Evolutionary conservation across 2,888 invertebrate genomes (phyloP).

Genomic region (Willowsia nigromaculata): DNA sequence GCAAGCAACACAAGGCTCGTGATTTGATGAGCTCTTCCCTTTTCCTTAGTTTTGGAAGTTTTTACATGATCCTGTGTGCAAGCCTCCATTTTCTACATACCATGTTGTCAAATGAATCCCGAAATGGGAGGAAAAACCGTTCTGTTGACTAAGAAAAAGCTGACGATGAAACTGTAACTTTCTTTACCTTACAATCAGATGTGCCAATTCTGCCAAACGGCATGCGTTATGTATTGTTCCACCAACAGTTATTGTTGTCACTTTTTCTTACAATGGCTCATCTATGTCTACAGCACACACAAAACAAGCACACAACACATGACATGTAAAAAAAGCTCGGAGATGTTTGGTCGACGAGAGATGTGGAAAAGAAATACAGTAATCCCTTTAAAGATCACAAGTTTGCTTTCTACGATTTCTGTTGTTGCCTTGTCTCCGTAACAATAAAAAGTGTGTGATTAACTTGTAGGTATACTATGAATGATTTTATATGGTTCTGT

Average conservation of each 20-base stretch:
- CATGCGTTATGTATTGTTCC: background rate
- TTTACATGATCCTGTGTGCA: background rate
- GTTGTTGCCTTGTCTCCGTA: background rate
- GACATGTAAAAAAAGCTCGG: background rate
- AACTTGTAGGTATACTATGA: background rate
- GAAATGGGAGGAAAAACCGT: too few relatives aligned
- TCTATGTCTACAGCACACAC: background rate
- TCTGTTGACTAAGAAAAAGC: too few relatives aligned
- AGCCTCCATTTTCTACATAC: background rate
- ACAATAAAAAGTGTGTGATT: background rate
- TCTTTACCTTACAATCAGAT: background rate
- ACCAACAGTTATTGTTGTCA: conserved; percentile 7
- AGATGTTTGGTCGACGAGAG: background rate
- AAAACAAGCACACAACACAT: background rate
- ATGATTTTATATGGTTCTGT: background rate
- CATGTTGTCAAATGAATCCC: too few relatives aligned
- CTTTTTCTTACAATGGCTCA: background rate
- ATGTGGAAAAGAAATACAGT: background rate
- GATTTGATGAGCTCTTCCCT: too few relatives aligned
- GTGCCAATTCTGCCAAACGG: background rate
- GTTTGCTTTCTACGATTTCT: background rate
- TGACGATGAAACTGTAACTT: background rate
- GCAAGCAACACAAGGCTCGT: too few relatives aligned
- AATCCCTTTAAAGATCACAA: background rate
- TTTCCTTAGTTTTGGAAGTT: too few relatives aligned